Conservation (phyloP, 2,888 invertebrate species). For the Villa cingulata region DNA sequence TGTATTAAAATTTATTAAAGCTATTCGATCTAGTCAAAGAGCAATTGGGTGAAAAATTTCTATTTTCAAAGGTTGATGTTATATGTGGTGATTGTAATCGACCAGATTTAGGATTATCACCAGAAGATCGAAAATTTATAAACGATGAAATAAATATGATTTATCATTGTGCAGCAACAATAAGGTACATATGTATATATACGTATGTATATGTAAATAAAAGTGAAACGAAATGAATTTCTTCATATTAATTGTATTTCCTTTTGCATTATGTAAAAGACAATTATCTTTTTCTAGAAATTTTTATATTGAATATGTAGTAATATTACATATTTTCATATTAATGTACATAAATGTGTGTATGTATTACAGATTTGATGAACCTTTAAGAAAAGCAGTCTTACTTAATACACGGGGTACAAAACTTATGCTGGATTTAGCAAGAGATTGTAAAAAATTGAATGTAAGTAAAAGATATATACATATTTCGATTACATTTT, state of each 20-base stretch:
- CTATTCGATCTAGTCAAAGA: slow-evolving; percentile 60
- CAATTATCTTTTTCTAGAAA: not conserved
- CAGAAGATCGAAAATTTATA: slow-evolving; percentile 48
- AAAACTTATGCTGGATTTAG: slow-evolving; percentile 71
- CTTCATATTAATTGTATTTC: not conserved
- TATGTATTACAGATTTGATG: slow-evolving; percentile 58
- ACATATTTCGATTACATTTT: no score
- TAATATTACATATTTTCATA: not conserved
- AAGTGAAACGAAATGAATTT: no score
- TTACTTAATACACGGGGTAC: slow-evolving; percentile 87
- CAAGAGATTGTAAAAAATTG: slow-evolving; percentile 60
- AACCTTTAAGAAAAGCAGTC: slow-evolving; percentile 76
- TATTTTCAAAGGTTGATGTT: slow-evolving; percentile 53
- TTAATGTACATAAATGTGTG: no score
- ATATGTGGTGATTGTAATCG: slow-evolving; percentile 59
- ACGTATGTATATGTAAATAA: no score
- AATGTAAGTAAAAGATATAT: slow-evolving; percentile 46
- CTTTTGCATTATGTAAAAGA: no score
- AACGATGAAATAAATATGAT: slow-evolving; percentile 62
- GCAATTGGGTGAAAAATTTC: slow-evolving; percentile 45
- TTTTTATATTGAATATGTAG: no score
- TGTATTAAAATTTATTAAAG: slow-evolving; percentile 37
- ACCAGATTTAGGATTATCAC: slow-evolving; percentile 54
- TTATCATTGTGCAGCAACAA: slow-evolving; percentile 69
- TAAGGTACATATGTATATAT: no score